These are phyloP conservation scores for Cyprinodon variegatus DNA, from an alignment of 2,113 vertebrate genomes.

Conservation along the genomic window DNA sequence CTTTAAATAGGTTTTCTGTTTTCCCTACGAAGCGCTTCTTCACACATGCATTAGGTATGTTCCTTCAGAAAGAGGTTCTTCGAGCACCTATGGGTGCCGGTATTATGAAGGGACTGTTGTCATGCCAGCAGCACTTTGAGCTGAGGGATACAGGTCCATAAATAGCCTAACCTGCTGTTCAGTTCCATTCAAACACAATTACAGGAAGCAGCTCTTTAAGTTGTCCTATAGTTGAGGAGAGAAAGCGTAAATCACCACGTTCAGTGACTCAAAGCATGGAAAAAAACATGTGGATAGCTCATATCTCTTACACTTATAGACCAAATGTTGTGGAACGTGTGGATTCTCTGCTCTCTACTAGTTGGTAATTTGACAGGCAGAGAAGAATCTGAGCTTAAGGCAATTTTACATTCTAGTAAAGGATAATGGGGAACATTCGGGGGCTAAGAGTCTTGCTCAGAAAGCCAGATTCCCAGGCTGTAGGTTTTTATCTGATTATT, in stretches of 20 bases:
- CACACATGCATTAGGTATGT: constrained; percentile 20
- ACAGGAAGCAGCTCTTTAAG: neutral
- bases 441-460: too few species aligned
- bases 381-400: neutral
- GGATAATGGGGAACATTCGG: too few species aligned
- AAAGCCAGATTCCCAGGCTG: too few species aligned
- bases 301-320: neutral
- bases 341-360: neutral
- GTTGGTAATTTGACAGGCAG: neutral
- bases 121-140: constrained; percentile 17
- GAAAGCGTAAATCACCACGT: neutral
- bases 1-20: neutral
- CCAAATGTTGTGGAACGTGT: neutral
- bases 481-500: too few species aligned
- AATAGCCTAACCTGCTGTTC: constrained; percentile 12
- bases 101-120: constrained; percentile 21
- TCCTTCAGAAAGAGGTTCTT: constrained; percentile 32
- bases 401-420: neutral
- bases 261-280: neutral
- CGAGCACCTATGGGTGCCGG: constrained; percentile 17
- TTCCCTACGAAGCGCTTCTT: neutral
- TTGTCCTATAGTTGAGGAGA: neutral
- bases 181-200: constrained; percentile 5
- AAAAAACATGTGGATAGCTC: neutral
- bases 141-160: constrained; percentile 6